Conservation (phyloP, 2,113 vertebrate species). For the Dendropsophus ebraccatus region DNA sequence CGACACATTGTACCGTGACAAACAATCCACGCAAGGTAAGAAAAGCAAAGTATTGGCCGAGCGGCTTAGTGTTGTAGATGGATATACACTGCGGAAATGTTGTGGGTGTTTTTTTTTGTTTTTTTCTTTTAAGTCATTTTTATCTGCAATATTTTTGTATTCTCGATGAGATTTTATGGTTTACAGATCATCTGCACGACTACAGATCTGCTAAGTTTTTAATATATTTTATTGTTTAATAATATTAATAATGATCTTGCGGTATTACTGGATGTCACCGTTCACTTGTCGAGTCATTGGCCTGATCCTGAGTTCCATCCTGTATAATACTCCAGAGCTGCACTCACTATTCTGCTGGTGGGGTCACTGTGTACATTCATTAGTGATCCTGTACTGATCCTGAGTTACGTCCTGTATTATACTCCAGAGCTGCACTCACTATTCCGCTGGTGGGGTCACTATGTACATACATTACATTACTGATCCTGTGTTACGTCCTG, state of each 20-base stretch:
- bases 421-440: too few species aligned
- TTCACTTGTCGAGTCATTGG: background rate
- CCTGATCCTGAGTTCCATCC: background rate
- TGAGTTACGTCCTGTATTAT: too few species aligned
- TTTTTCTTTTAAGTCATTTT: background rate
- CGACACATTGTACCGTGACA: background rate
- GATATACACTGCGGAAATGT: background rate
- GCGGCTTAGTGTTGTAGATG: too few species aligned
- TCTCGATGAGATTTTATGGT: background rate
- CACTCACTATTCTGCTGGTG: too few species aligned
- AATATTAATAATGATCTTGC: background rate
- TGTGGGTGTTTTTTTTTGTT: background rate
- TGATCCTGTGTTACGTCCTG: too few species aligned
- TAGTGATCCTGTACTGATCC: too few species aligned
- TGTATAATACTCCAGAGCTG: background rate
- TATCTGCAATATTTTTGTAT: background rate
- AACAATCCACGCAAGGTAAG: background rate
- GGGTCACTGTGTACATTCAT: too few species aligned
- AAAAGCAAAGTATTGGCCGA: background rate
- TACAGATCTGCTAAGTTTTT: background rate
- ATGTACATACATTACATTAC: too few species aligned
- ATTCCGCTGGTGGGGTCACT: too few species aligned
- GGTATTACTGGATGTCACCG: background rate
- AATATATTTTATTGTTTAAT: slow-evolving; percentile 18
- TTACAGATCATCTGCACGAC: background rate